Conservation (phyloP, 2,797 vertebrate genomes). For the Erpetoichthys calabaricus region DNA sequence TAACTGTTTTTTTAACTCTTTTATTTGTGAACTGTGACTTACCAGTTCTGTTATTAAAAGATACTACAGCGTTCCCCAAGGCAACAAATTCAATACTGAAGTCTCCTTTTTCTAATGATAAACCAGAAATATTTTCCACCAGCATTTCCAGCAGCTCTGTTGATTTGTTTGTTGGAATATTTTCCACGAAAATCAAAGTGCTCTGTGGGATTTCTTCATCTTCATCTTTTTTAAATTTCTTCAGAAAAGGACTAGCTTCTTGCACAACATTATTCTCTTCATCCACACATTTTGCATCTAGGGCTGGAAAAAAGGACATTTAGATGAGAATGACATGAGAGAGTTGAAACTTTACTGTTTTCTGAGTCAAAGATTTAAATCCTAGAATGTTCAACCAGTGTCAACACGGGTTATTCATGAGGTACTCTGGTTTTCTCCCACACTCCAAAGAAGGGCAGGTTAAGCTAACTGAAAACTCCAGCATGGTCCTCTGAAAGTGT, state of each 20-base stretch:
- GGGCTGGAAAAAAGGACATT: background rate
- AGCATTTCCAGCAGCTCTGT: slow-evolving; percentile 25
- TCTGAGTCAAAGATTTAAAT: too few relatives aligned
- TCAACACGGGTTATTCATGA: too few relatives aligned
- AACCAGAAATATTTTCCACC: slow-evolving; percentile 37
- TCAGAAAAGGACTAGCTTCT: slow-evolving; percentile 17
- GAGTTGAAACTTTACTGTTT: too few relatives aligned
- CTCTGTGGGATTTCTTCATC: background rate
- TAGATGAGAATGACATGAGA: too few relatives aligned
- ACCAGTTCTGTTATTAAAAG: slow-evolving; percentile 37
- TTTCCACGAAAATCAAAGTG: slow-evolving; percentile 29
- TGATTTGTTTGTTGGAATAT: slow-evolving; percentile 20
- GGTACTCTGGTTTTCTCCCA: too few relatives aligned
- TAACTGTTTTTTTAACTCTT: too few relatives aligned
- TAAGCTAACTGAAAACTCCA: too few relatives aligned
- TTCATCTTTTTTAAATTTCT: slow-evolving; percentile 8
- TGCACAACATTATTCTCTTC: slow-evolving; percentile 9
- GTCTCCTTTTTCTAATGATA: slow-evolving; percentile 26
- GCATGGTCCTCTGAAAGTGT: too few relatives aligned
- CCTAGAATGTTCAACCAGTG: too few relatives aligned
- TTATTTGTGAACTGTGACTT: slow-evolving; percentile 17
- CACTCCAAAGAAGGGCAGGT: too few relatives aligned
- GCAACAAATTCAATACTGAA: slow-evolving; percentile 44
- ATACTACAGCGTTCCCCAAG: slow-evolving; percentile 31
- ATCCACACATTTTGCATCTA: slow-evolving; percentile 29